Base-by-base conservation (phyloP, 2,888 invertebrate genomes). In the Hipparchia sbordonii region DNA sequence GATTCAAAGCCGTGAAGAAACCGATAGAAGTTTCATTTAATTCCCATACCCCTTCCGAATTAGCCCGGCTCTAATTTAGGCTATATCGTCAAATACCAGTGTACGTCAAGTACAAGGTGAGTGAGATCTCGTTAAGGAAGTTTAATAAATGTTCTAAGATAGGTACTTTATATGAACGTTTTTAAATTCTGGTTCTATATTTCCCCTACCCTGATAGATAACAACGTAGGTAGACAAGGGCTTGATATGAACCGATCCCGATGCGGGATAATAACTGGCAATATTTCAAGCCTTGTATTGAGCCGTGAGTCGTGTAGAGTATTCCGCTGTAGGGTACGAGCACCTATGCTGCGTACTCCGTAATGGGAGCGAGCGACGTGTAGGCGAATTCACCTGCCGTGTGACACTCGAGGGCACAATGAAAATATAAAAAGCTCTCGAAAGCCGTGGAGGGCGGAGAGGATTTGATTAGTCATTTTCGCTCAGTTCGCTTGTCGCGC, bases 381-480 rank as follows among this genome's bases (percentile, higher is more conserved):
- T 78, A 79, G 81, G 83, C 80, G 76, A 81, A 82, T 81, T 81
- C 82, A 81, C 81, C 81, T 85, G 83, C 85, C 87, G 82, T 81
- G 86, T 89, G 89, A 91, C 89, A 90, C 91, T 92, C 87, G 87
- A 90, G 85, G 83, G 85, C 85, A 92, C 90, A 92, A 91, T 92
- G 88, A 85, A 87, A 91, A 92, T 91, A 91, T 91, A 92, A 91
- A 92, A 92, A 89, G 86, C 86, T 80, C 91, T 91, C 84, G 84
- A 91, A 89, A 83, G 77, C 39, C 39, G 39, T 84, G 81, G 89
- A 89, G 91, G 86, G 92, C 86, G 86, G 88, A 89, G 90, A 90
- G 90, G 91, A 93, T 93, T 93, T 93, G 93, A 93, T 93, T 93
- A 93, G 92, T 90, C 92, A 91, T 91, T 92, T 93, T 91, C 85